Percentiles rank a stretch among this genome's conserved stretches.
Evolutionary conservation across 2,113 vertebrate species (phyloP).

Genomic region (Pachypanchax playfairii): DNA sequence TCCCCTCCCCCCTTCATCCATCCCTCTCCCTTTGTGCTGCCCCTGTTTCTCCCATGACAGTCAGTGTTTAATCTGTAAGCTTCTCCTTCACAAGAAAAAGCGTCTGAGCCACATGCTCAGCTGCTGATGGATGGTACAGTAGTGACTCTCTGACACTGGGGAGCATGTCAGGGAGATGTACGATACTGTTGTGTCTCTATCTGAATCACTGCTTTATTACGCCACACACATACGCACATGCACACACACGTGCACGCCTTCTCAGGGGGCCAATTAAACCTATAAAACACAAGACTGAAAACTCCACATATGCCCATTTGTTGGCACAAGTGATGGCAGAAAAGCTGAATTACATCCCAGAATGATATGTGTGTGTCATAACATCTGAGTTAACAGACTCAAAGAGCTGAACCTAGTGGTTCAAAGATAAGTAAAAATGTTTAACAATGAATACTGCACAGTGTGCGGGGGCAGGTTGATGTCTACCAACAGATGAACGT

Average conservation of each 20-base stretch:
- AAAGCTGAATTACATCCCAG: too few relatives aligned
- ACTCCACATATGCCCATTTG: conserved; percentile 28
- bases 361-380: too few relatives aligned
- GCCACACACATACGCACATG: conserved; percentile 8
- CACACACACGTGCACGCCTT: conserved; percentile 14
- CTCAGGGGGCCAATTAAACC: conserved; percentile 50
- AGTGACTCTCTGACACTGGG: conserved; percentile 28
- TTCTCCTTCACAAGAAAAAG: conserved; percentile 1
- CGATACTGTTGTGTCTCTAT: conserved; percentile 39
- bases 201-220: conserved; percentile 34
- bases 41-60: conserved; percentile 22
- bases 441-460: too few relatives aligned
- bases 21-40: conserved; percentile 2
- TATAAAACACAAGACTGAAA: conserved; percentile 25
- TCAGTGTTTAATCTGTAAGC: conserved; percentile 5
- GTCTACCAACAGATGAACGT: too few relatives aligned
- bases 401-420: too few relatives aligned
- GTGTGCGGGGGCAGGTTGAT: too few relatives aligned
- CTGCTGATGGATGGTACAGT: conserved; percentile 38
- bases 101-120: conserved; percentile 10
- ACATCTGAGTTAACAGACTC: too few relatives aligned
- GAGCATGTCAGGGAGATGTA: conserved; percentile 22
- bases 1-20: neutral
- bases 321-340: neutral
- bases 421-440: too few relatives aligned